Evolutionary conservation across 1,140 invertebrate genomes (phyloP).

Genomic region (Chrysomallon squamiferum): DNA sequence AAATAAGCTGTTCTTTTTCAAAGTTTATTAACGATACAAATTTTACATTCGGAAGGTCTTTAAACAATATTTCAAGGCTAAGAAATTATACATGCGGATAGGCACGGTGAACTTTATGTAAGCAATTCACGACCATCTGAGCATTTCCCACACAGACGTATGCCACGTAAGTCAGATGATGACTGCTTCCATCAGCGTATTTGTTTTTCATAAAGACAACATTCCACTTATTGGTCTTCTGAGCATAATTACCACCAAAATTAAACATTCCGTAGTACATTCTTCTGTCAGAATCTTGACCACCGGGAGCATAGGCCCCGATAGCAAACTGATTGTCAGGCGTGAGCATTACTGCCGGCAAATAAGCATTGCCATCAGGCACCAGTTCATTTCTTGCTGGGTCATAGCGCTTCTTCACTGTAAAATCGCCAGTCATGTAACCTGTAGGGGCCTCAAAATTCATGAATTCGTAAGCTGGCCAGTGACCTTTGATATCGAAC

Average conservation of each 20-base stretch:
- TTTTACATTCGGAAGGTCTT: too few species aligned
- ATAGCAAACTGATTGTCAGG: constrained; percentile 22
- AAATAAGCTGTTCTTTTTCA: too few species aligned
- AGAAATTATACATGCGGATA: too few species aligned
- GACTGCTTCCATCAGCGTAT: constrained; percentile 6
- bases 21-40: too few species aligned
- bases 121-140: constrained; percentile 14
- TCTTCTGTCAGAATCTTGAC: constrained; percentile 18
- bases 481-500: neutral
- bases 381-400: constrained; percentile 4
- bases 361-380: neutral
- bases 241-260: constrained; percentile 4
- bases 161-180: constrained; percentile 16
- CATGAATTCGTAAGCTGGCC: neutral
- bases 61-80: too few species aligned
- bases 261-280: constrained; percentile 10
- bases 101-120: neutral
- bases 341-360: constrained; percentile 23
- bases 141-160: constrained; percentile 25
- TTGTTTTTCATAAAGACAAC: constrained; percentile 23
- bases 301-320: constrained; percentile 23
- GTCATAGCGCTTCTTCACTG: constrained; percentile 13
- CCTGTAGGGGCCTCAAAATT: constrained; percentile 30
- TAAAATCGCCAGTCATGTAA: constrained; percentile 32
- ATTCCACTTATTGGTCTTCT: constrained; percentile 23